Evolutionary conservation across 1,140 invertebrate genomes (phyloP), one percentile per base, ranked within the genome.

Genomic region (Diploscapter pachys): DNA sequence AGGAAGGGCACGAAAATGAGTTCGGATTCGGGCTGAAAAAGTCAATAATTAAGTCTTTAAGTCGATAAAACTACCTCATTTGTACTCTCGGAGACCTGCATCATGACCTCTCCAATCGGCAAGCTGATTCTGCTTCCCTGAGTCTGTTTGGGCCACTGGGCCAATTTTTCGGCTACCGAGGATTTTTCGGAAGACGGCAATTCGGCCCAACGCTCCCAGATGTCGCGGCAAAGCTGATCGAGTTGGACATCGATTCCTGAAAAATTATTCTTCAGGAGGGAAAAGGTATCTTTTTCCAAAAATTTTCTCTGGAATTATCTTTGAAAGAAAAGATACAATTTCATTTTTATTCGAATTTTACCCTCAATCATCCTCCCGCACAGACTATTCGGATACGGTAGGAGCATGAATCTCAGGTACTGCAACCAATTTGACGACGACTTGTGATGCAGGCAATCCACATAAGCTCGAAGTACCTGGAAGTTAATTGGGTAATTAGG

Each of bases 1-100:
- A 96, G 89, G 85, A 96, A 97, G 63, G 95, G 95, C 84, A 96
- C 92, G 88, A 97, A 96, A 71, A 82, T 56, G 53, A 63, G 75
- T 3, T 59, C 68, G 5, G 50, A 31, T 57, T 66, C 73, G 9
- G 66, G n/a, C 64, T 74, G 53, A 0, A 65, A 31, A 9, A 52
- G 50, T 56, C 73, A 48, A 53, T 11, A 61, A 11, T 79, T 9
- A 54, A 62, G 5, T 8, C 63, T 11, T n/a, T 9, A 50, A 31
- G 31, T 31, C 31, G 31, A 31, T 31, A 31, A 8, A 49, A 6
- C n/a, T 13, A 65, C 53, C 69, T 71, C 69, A 50, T 71, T 8
- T 49, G 5, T 65, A 13, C 31, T 31, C 31, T 61, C 63, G 8
- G 68, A 52, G 54, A 71, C 9, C 31, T 70, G 74, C 3, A 71